Conservation (phyloP, 2,113 vertebrate species). For the Hystrix cristata region DNA sequence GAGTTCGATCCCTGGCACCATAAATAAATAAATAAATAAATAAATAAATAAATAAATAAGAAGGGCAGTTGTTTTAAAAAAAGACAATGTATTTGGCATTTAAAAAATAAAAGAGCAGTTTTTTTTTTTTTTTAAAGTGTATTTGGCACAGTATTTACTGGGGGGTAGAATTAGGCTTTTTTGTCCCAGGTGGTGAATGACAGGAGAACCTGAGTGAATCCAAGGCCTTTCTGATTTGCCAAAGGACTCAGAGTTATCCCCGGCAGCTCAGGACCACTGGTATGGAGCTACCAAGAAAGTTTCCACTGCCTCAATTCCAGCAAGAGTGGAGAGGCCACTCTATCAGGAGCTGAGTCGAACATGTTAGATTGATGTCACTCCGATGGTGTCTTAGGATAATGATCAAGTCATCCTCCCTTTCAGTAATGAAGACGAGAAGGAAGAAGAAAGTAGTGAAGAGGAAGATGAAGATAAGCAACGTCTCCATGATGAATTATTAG, state of each 20-base stretch:
- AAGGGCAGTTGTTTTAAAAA: background rate
- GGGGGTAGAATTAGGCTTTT: conserved; percentile 18
- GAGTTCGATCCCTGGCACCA: no score
- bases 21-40: no score
- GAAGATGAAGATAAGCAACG: conserved; percentile 95
- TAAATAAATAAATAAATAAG: no score
- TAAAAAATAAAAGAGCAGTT: background rate
- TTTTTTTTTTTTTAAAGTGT: background rate
- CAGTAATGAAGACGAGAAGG: conserved; percentile 97
- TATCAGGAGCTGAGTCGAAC: background rate
- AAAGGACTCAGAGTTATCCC: background rate
- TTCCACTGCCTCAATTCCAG: background rate
- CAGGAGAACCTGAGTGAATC: background rate
- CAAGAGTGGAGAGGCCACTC: background rate
- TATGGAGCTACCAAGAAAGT: background rate
- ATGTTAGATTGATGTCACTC: background rate
- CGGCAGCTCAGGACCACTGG: background rate
- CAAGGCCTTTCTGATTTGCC: background rate
- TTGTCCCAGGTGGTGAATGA: background rate
- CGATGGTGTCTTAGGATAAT: background rate
- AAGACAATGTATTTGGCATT: background rate
- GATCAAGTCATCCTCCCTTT: conserved; percentile 49
- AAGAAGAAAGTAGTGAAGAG: conserved; percentile 96
- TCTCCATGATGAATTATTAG: conserved; percentile 94
- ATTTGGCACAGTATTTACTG: background rate